These are phyloP conservation scores for Aporophyla lueneburgensis DNA, from an alignment of 2,888 invertebrate genomes.

Conservation along the genomic window DNA sequence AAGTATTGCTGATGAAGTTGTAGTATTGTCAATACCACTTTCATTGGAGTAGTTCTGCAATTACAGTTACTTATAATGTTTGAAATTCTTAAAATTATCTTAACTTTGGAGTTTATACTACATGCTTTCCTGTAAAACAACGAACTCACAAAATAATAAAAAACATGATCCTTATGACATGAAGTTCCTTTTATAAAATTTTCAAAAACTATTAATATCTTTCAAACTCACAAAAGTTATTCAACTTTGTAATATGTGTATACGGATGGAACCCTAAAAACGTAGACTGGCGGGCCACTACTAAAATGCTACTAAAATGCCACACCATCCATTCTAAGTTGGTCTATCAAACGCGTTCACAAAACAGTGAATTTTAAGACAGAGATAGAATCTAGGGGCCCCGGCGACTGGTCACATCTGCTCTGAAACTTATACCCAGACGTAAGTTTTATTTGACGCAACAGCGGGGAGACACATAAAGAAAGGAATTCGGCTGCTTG, in stretches of 20 bases:
- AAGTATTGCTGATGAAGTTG: too few species aligned
- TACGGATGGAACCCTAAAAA: conserved; percentile 58
- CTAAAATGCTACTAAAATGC: conserved; percentile 57
- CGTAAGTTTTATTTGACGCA: conserved; percentile 72
- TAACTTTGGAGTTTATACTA: conserved; percentile 9
- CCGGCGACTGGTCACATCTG: conserved; percentile 63
- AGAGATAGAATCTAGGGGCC: conserved; percentile 52
- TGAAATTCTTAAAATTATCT: not conserved
- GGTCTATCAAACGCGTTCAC: conserved; percentile 49
- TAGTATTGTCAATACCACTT: too few species aligned
- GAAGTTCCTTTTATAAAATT: conserved; percentile 34
- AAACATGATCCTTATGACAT: conserved; percentile 37
- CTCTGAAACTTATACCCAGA: conserved; percentile 69
- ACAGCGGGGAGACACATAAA: conserved; percentile 73
- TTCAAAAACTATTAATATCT: conserved; percentile 54
- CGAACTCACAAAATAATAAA: conserved; percentile 34
- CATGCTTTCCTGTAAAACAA: conserved; percentile 15
- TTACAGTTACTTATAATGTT: too few species aligned
- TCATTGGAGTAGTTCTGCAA: too few species aligned
- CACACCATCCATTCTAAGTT: conserved; percentile 52
- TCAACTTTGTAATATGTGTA: conserved; percentile 59
- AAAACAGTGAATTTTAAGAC: conserved; percentile 33
- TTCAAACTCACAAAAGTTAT: conserved; percentile 44
- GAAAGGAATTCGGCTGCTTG: conserved; percentile 65
- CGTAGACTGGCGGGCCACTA: conserved; percentile 49